Evolutionary conservation across 2,113 vertebrate species (phyloP), one percentile per base, ranked within the genome.

Genomic region (Callorhinus ursinus): DNA sequence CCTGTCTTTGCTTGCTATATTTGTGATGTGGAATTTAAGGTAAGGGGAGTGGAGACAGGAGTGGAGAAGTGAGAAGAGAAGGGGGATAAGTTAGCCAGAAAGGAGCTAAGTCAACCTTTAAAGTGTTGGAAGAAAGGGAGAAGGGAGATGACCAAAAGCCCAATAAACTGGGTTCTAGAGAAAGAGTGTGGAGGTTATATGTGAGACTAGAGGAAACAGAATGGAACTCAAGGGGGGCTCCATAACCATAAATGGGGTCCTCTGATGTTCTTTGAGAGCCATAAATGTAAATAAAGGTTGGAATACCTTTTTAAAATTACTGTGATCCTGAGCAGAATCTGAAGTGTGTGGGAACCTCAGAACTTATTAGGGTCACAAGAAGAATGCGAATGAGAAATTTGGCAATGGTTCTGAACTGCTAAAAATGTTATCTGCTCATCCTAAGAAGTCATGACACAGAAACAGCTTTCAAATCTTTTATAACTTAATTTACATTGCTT

Each of bases 401-500:
- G 16, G 36, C 31, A 55, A 51, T 92, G 53, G 53, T 76, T 88
- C 81, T 57, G 9, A 92, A 31, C 26, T 61, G 67, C 31, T 93
- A 65, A 88, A 88, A 95, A 81, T 89, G 33, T 79, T 81, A 85
- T 26, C n/a, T 72, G 26, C n/a, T 76, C 16, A 26, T 57, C n/a
- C 77, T 89, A 84, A 91, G 61, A 80, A 93, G 21, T 88, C 51
- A 55, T n/a, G 77, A 67, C 31, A 80, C 26, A 80, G 69, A 88
- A 88, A 67, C 26, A 81, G 65, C 51, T 92, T 89, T 92, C 79
- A 84, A 77, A 89, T 51, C 49, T 89, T 80, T 36, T 71, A n/a
- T 39, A 39, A 65, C 72, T 92, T 76, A 95, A 88, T 96, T 95
- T 89, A 18, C 71, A 94, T 90, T 83, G 87, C 82, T 88, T 13